These are phyloP conservation scores for Scolopax rusticola DNA, from an alignment of 2,797 vertebrate genomes.

Conservation along the genomic window DNA sequence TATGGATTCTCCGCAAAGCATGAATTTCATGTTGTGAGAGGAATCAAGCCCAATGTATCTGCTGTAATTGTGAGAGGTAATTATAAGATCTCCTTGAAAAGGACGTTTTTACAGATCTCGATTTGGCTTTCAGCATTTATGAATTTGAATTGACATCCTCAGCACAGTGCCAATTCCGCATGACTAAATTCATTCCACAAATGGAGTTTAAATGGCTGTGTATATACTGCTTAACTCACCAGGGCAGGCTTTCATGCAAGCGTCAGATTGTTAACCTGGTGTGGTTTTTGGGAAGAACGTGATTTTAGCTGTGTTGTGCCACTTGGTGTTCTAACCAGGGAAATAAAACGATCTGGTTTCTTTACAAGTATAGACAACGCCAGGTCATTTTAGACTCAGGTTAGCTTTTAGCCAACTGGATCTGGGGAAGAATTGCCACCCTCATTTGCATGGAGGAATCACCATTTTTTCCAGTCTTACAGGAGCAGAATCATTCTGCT, in stretches of 20 bases:
- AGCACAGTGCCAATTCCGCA: constrained; percentile 58
- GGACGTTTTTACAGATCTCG: constrained; percentile 54
- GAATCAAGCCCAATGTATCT: constrained; percentile 26
- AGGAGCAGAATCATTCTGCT: neutral
- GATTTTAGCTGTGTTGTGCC: neutral
- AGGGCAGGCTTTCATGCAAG: neutral
- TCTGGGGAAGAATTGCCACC: fast-evolving
- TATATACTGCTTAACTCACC: neutral
- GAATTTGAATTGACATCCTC: constrained; percentile 68
- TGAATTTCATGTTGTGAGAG: neutral
- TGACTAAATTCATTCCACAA: constrained; percentile 53
- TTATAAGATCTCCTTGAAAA: constrained; percentile 68
- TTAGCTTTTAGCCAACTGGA: neutral
- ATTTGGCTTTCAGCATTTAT: constrained; percentile 68
- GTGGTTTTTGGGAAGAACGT: neutral
- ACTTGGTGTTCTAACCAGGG: neutral
- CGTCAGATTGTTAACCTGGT: neutral
- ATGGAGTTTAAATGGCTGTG: neutral
- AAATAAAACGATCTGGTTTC: neutral
- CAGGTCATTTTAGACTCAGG: neutral
- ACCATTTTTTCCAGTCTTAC: neutral
- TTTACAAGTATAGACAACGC: neutral
- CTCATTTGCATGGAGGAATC: neutral
- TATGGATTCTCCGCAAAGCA: neutral
- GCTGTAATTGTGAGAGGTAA: constrained; percentile 50